Evolutionary conservation across 1,140 invertebrate species (phyloP), one percentile per base, ranked within the genome.

Genomic region (Philotrypesis tridentata): DNA sequence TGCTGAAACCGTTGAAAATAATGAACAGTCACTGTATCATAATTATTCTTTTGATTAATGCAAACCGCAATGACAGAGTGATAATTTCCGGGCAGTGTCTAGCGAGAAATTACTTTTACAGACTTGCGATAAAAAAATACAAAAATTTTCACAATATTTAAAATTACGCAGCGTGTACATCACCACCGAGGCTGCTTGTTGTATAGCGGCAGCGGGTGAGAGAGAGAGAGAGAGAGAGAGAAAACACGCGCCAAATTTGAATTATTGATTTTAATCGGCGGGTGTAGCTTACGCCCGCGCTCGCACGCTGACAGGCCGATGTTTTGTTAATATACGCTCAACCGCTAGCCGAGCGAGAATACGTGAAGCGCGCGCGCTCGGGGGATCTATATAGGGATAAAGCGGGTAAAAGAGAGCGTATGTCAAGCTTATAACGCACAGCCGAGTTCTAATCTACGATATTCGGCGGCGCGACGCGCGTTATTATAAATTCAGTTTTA

Each of bases 181-280:
- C n/a, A n/a, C n/a, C n/a, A n/a, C n/a, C n/a, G n/a, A n/a, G n/a
- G n/a, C n/a, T n/a, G n/a, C n/a, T n/a, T n/a, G n/a, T n/a, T n/a
- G n/a, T n/a, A n/a, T n/a, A n/a, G n/a, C n/a, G n/a, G n/a, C n/a
- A n/a, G n/a, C n/a, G n/a, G n/a, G n/a, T 9, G 29, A 2, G 33
- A 37, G 33, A 37, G 33, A 37, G 33, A 37, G 33, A 37, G 33
- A 37, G 33, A 37, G 33, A 37, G 33, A 37, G 33, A 37, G 55
- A 79, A 29, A 79, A 55, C 21, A 21, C 33, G n/a, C n/a, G 71
- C 14, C 21, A 74, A 80, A 74, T 80, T 55, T 74, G 70, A 80
- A 80, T 74, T 74, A 80, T 74, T 74, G 61, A 80, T 80, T 80
- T 80, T 67, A 73, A 73, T 80, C 70, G 60, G 23, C 33, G 2